Evolutionary conservation across 2,797 vertebrate genomes (phyloP).

Genomic region (Nyctalus aviator): DNA sequence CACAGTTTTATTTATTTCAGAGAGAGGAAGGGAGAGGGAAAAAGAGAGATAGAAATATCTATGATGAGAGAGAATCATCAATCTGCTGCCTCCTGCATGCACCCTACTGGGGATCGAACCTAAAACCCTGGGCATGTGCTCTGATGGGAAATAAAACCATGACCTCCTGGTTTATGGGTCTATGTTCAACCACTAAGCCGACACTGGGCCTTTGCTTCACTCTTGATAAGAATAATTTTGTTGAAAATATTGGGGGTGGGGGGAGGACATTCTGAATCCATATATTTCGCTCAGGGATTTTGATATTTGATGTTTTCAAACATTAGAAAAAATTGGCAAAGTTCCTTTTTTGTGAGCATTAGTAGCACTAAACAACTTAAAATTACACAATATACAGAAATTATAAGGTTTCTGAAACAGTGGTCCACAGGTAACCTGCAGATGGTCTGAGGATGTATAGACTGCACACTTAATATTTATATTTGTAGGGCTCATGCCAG

Average conservation of each 20-base stretch:
- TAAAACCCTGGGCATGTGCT: no score
- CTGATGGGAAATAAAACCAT: no score
- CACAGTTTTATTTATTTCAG: no score
- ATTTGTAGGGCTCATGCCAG: background rate
- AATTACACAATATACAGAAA: background rate
- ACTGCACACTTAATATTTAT: background rate
- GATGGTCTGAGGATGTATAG: background rate
- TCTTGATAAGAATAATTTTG: background rate
- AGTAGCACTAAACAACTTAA: background rate
- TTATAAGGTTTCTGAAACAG: background rate
- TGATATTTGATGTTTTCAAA: conserved; percentile 47
- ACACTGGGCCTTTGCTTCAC: background rate
- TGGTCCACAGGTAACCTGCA: background rate
- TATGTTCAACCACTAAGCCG: no score
- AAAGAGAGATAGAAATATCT: no score
- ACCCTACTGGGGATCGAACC: no score
- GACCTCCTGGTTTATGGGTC: no score
- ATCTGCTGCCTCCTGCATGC: no score
- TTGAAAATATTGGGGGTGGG: background rate
- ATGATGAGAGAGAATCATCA: no score
- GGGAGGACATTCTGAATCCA: background rate
- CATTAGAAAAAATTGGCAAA: background rate
- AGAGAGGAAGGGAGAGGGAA: no score
- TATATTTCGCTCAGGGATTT: conserved; percentile 10
- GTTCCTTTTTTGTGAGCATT: background rate